A percentile compares a stretch with the other conserved stretches of the same genome.
These are phyloP conservation scores for Stenichneumon culpator DNA, from an alignment of 2,888 invertebrate species.

Conservation along the genomic window DNA sequence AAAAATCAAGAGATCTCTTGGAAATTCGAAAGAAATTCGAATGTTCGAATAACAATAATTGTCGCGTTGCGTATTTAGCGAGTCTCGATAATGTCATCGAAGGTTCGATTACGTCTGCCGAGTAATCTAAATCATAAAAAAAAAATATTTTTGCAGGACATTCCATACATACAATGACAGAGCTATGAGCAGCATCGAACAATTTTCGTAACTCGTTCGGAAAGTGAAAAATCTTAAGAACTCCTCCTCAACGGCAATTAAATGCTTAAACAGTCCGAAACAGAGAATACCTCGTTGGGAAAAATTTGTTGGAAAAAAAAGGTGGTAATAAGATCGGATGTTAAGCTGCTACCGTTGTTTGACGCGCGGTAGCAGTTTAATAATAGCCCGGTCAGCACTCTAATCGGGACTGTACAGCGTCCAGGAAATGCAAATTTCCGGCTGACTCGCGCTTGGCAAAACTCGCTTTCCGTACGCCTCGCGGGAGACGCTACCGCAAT, in stretches of 20 bases:
- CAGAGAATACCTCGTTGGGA: background rate
- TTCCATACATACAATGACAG: background rate
- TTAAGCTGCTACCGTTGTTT: conserved; percentile 1
- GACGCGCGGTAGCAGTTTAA: conserved; percentile 1
- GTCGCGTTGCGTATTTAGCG: background rate
- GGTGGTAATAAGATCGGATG: background rate
- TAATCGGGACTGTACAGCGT: background rate
- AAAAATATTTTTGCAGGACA: background rate
- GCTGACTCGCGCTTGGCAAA: conserved; percentile 6
- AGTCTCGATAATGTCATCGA: background rate
- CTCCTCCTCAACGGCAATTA: background rate
- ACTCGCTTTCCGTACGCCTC: conserved; percentile 38
- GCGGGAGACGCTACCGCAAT: conserved; percentile 18
- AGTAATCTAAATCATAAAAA: background rate
- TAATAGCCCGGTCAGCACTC: conserved; percentile 23
- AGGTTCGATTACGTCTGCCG: too few species aligned
- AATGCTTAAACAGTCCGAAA: conserved; percentile 4
- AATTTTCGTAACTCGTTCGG: background rate
- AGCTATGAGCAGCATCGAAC: background rate
- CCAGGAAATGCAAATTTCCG: conserved; percentile 58
- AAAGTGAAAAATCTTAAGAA: background rate
- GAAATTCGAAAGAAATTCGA: background rate
- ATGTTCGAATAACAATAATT: background rate
- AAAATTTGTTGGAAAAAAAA: background rate
- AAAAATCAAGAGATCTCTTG: background rate